Base-by-base conservation (phyloP, 1,140 invertebrate species). In the Dreissena rostriformis region DNA sequence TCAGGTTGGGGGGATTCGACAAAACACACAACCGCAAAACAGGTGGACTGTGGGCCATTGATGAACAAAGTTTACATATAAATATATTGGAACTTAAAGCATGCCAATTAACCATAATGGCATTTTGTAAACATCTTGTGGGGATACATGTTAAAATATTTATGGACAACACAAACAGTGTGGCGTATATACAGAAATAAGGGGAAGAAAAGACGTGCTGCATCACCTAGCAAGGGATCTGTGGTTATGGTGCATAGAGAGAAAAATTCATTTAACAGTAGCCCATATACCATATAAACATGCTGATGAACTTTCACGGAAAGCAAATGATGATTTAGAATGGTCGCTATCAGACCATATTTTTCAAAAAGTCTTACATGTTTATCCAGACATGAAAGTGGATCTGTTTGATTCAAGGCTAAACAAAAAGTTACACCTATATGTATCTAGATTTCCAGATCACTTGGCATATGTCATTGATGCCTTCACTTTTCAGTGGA, bases 231-330 rank as follows among this genome's bases (percentile, higher is more conserved):
- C 57, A 8, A 76, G 61, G 29, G 39, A 76, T 15, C 55, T 76
- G 10, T 75, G 72, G 72, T 61, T 75, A 5, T 75, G 72, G 72
- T 75, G 72, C 72, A 75, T 75, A 15, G 19, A 63, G 1, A 76
- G 26, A 19, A 66, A 66, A 15, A 39, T 76, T 66, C 61, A 66
- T 39, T 19, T 76, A 2, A 39, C 74, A 10, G 57, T 24, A 14
- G 74, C 74, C 1, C 74, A 76, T 66, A 51, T 76, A 5, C 57
- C 74, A 65, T 65, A 66, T 51, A 55, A 10, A 14, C 53, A 76
- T 19, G 74, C 74, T 24, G 74, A 65, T 24, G 66, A 39, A 49
- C 2, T 12, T n/a, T 76, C 74, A 22, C n/a, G 74, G 29, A 29
- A 5, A 39, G 12, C 51, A 29, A 76, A 76, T 76, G 57, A 76